phyloP scores from a whole-genome alignment of 2,113 vertebrate genomes.

The Callaeas wilsoni region DNA sequence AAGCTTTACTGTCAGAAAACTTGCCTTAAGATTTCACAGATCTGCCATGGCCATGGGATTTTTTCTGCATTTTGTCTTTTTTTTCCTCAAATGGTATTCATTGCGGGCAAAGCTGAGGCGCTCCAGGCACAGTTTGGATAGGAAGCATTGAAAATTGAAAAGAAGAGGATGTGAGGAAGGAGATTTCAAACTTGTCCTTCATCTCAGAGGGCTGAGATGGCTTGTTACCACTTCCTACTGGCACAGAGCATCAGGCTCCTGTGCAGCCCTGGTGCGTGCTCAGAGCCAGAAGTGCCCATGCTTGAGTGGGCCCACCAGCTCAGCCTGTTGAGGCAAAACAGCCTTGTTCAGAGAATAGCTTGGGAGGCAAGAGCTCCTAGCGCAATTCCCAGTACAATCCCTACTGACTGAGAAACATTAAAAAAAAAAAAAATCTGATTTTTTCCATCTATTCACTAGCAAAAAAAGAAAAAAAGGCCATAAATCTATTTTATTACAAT shows the following conservation, averaged over 20 bases:
- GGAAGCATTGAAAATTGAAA: neutral
- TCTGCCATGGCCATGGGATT: neutral
- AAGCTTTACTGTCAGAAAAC: neutral
- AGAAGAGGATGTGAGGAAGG: neutral
- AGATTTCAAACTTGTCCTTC: neutral
- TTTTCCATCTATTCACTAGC: slow-evolving; percentile 25
- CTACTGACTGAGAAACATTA: neutral
- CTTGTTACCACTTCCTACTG: neutral
- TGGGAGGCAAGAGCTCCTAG: neutral
- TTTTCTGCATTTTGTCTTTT: neutral
- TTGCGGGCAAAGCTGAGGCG: neutral
- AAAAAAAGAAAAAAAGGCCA: neutral
- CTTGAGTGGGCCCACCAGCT: neutral
- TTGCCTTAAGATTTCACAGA: neutral
- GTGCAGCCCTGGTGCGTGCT: neutral
- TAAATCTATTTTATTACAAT: slow-evolving; percentile 23
- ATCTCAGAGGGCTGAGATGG: neutral
- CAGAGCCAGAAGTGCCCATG: neutral
- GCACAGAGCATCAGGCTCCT: neutral
- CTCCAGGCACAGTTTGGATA: neutral
- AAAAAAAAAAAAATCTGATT: neutral
- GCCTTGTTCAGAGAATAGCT: neutral
- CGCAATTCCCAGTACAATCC: neutral
- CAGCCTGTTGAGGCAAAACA: neutral
- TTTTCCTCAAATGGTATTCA: neutral